A percentile compares a stretch with the other conserved stretches of the same genome.
Evolutionary conservation across 2,888 invertebrate species (phyloP).

Genomic region (Eupithecia abbreviata): DNA sequence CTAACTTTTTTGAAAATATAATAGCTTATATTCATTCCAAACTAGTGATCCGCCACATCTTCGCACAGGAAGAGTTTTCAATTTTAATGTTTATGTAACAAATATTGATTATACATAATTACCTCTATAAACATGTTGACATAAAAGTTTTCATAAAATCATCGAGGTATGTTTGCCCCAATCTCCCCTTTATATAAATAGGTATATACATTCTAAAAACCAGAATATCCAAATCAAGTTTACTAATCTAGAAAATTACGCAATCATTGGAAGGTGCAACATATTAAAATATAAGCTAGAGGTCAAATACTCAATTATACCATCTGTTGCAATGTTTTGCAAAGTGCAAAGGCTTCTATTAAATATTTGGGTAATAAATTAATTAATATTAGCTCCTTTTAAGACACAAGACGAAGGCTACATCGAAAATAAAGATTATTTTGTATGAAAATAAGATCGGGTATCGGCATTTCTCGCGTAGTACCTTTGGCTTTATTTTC

Average conservation of each 20-base stretch:
- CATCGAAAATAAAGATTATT: not conserved
- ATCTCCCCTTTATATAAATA: not conserved
- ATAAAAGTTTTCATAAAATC: not conserved
- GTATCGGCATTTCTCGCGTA: no score
- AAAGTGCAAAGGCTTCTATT: not conserved
- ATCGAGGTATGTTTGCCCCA: not conserved
- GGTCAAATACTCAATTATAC: constrained; percentile 27
- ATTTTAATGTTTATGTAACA: not conserved
- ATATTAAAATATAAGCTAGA: constrained; percentile 19
- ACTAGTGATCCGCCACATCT: not conserved
- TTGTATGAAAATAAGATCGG: no score
- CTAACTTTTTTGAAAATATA: no score
- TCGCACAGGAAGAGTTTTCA: not conserved
- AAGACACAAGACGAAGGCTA: not conserved
- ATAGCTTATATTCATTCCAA: no score
- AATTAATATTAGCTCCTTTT: not conserved
- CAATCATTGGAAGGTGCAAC: constrained; percentile 15
- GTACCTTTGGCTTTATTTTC: no score
- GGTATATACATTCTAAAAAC: constrained; percentile 8
- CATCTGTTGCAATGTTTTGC: constrained; percentile 1
- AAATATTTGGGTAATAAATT: not conserved
- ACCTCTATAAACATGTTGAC: not conserved
- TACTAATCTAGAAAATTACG: constrained; percentile 21
- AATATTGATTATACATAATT: not conserved
- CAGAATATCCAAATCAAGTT: constrained; percentile 18